phyloP scores from a whole-genome alignment of 2,113 vertebrate genomes.

The Crotalus helleri region DNA sequence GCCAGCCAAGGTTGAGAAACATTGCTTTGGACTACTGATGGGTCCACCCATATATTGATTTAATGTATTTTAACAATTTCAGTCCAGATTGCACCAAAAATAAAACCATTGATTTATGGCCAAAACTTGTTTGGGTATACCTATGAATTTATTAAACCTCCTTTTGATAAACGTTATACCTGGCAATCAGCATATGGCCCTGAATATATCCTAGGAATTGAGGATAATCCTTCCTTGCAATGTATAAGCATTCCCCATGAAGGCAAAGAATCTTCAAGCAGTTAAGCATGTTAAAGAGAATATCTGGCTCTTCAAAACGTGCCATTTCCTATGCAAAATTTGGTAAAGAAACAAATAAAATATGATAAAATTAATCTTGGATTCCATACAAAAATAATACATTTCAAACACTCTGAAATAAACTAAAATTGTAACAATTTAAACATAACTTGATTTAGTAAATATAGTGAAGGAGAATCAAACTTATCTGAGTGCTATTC shows the following conservation, averaged over 20 bases:
- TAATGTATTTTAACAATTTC: background rate
- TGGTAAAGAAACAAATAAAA: background rate
- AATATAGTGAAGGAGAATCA: background rate
- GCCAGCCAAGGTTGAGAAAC: background rate
- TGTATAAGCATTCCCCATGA: constrained; percentile 92
- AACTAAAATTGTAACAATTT: background rate
- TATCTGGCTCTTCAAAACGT: constrained; percentile 97
- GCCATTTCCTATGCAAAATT: constrained; percentile 86
- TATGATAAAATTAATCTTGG: constrained; percentile 21
- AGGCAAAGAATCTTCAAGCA: constrained; percentile 95
- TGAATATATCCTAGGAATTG: constrained; percentile 94
- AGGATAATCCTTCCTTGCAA: constrained; percentile 89
- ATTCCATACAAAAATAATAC: constrained; percentile 28
- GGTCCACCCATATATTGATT: background rate
- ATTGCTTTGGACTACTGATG: background rate
- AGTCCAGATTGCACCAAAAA: background rate
- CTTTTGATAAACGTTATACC: constrained; percentile 66
- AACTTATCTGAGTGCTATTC: background rate
- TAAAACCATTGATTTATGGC: background rate
- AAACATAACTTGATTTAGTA: background rate
- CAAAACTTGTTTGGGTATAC: background rate
- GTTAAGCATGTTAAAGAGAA: constrained; percentile 98
- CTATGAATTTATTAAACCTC: background rate
- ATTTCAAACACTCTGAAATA: background rate
- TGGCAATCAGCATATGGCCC: constrained; percentile 95